Evolutionary conservation across 1,140 invertebrate species (phyloP), one percentile per base, ranked within the genome.

Genomic region (Paramacrobiotus metropolitanus): DNA sequence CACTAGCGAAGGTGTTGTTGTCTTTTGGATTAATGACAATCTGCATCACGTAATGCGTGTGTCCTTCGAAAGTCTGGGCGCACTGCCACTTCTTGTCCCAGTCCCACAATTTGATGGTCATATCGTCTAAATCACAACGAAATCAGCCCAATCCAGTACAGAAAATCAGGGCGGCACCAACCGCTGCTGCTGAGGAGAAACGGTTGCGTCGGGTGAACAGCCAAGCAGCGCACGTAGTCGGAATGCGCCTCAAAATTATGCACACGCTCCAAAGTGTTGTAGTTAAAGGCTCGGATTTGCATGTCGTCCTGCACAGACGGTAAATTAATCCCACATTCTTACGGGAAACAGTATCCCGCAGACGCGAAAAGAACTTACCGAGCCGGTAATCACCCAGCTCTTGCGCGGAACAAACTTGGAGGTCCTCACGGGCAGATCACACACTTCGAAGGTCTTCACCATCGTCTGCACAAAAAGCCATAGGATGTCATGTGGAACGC

Each of bases 1-100:
- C 95, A 70, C 88, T 94, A 2, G 93, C 95, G 77, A 99, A 98
- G n/a, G 93, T 97, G 71, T 99, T 99, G 72, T 97, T 98, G 70
- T 99, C 95, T 73, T 99, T 99, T 0, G 95, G 95, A 76, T 99
- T 99, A 65, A 99, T 88, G 0, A 94, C 92, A 68, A 98, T 87
- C 74, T 99, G 92, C 95, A 99, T 99, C 0, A 99, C 92, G 71
- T 98, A 99, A 72, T 99, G 95, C 0, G 89, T 91, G 73, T 99
- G 95, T 0, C 94, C 90, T 69, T 95, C 91, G 70, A 94, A 95
- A 1, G 94, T 86, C 73, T 97, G 92, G 67, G 95, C 93, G 68
- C 91, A 91, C 0, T 83, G 77, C 90, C 93, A 99, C 67, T 86
- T 81, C 70, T 96, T 94, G 29, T 99, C 94, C 94, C 94, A 99